Conservation (phyloP, 2,888 invertebrate genomes). For the Brassicogethes aeneus region DNA sequence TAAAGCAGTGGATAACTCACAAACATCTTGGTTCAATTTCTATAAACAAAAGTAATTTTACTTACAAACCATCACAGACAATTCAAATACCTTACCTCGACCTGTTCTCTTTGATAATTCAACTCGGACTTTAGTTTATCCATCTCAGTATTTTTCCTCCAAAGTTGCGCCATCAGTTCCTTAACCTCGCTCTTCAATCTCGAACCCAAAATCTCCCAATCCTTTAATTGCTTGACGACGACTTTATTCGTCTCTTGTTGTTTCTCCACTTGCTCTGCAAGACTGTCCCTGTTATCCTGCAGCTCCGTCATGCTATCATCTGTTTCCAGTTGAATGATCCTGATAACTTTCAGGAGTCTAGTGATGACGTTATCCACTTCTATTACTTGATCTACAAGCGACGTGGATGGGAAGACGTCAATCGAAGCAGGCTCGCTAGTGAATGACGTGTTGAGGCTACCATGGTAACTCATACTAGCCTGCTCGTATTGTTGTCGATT, state of each 20-base stretch:
- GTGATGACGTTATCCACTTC: slow-evolving; percentile 68
- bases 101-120: slow-evolving; percentile 47
- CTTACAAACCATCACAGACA: background rate
- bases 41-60: slow-evolving; percentile 25
- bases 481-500: slow-evolving; percentile 49
- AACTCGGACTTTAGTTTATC: slow-evolving; percentile 45
- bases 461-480: slow-evolving; percentile 28
- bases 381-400: slow-evolving; percentile 63
- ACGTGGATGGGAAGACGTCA: slow-evolving; percentile 49
- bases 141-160: slow-evolving; percentile 45
- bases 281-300: slow-evolving; percentile 52
- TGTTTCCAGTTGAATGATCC: slow-evolving; percentile 64
- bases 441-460: slow-evolving; percentile 38
- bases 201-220: slow-evolving; percentile 47
- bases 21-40: slow-evolving; percentile 50
- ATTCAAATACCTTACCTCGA: slow-evolving; percentile 39
- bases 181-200: slow-evolving; percentile 47
- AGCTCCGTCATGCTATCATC: slow-evolving; percentile 57
- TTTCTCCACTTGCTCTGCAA: slow-evolving; percentile 34
- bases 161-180: slow-evolving; percentile 46
- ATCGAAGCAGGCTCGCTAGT: slow-evolving; percentile 30
- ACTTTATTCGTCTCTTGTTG: slow-evolving; percentile 38
- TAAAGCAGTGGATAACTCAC: slow-evolving; percentile 48
- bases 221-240: slow-evolving; percentile 42
- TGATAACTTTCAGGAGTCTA: slow-evolving; percentile 60